Conservation (phyloP, 2,888 invertebrate genomes). For the Drosophila borealis region DNA sequence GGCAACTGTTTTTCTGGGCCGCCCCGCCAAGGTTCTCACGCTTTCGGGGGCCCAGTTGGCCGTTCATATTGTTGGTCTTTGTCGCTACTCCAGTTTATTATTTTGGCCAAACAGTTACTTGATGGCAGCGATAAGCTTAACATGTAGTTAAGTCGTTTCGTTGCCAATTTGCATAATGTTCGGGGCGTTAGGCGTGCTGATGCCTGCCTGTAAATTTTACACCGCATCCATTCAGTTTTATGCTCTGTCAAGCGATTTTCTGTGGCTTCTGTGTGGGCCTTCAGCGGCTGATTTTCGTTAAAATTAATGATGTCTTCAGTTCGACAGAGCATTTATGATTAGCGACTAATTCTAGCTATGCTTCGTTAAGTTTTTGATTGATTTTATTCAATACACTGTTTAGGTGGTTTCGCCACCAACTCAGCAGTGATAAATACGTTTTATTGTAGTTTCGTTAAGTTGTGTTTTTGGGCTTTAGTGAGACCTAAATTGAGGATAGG, state of each 20-base stretch:
- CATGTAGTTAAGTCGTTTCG: conserved; percentile 63
- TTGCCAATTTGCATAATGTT: conserved; percentile 70
- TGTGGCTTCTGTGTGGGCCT: conserved; percentile 27
- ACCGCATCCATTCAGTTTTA: conserved; percentile 34
- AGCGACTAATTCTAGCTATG: conserved; percentile 19
- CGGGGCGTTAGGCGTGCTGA: conserved; percentile 20
- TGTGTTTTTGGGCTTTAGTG: too few species aligned
- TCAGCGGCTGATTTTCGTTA: conserved; percentile 22
- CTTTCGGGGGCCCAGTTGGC: conserved; percentile 22
- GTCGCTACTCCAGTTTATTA: conserved; percentile 62
- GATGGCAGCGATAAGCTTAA: conserved; percentile 61
- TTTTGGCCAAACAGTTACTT: conserved; percentile 57
- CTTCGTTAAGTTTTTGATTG: conserved; percentile 38
- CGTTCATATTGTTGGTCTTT: conserved; percentile 4
- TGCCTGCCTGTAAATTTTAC: conserved; percentile 37
- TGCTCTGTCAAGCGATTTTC: conserved; percentile 25
- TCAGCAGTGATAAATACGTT: not conserved
- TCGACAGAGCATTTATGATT: conserved; percentile 12
- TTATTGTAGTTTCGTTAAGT: conserved; percentile 1
- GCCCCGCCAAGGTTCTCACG: conserved; percentile 52
- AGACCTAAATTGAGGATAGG: fast-evolving
- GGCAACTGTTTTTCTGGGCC: conserved; percentile 12
- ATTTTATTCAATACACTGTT: not conserved
- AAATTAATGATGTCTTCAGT: conserved; percentile 28
- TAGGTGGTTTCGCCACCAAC: not conserved